A percentile compares a stretch with the other conserved stretches of the same genome.
These are phyloP conservation scores for Desmodus rotundus DNA, from an alignment of 2,113 vertebrate genomes.

Conservation along the genomic window DNA sequence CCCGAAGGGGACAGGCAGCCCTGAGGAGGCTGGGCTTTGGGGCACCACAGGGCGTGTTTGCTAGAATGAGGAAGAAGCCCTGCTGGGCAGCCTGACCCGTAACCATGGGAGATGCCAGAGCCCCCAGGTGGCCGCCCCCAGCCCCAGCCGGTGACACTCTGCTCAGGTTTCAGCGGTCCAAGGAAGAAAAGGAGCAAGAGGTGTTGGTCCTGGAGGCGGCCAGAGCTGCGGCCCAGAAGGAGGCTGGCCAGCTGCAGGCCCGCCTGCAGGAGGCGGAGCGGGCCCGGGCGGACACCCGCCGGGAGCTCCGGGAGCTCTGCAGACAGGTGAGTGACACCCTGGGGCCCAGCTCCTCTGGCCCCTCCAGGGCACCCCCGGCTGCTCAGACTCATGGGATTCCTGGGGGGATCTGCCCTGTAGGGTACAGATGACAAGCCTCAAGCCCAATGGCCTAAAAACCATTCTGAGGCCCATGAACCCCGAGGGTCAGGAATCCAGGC, in stretches of 20 bases:
- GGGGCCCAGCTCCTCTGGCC: not conserved
- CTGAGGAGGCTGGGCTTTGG: not conserved
- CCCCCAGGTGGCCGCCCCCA: rapidly evolving
- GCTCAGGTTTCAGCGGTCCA: conserved; percentile 80
- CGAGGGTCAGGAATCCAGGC: not conserved
- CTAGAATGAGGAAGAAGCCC: rapidly evolving
- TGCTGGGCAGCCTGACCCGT: not conserved
- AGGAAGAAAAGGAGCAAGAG: conserved; percentile 84
- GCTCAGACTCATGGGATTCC: not conserved
- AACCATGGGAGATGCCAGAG: rapidly evolving
- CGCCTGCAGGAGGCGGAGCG: conserved; percentile 81
- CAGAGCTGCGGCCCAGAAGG: conserved; percentile 73
- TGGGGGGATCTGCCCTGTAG: rapidly evolving
- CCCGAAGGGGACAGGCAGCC: not conserved
- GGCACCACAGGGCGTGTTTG: rapidly evolving
- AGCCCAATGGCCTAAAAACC: not conserved
- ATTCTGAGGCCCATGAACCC: rapidly evolving
- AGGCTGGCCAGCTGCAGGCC: conserved; percentile 76
- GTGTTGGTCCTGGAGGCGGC: conserved; percentile 80
- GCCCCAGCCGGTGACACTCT: not conserved
- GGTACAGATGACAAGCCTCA: not conserved
- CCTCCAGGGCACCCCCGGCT: rapidly evolving
- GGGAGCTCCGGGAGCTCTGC: conserved; percentile 83
- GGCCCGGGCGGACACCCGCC: conserved; percentile 71
- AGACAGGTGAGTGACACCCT: conserved; percentile 79